Base-by-base conservation (phyloP, 2,888 invertebrate species). In the Apodemia zela region DNA sequence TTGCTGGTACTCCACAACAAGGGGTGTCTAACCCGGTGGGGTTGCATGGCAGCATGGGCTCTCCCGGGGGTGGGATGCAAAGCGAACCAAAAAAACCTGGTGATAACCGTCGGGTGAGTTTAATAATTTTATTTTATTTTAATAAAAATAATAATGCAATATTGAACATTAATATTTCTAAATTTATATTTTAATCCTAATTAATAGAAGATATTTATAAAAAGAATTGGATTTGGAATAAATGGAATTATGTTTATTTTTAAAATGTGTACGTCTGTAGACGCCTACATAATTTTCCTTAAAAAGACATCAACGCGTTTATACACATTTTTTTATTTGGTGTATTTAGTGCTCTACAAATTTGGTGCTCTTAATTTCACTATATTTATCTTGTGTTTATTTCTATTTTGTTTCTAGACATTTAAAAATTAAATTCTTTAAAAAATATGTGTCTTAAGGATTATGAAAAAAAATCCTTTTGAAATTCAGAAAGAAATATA, bases 91-190 rank as follows among this genome's bases (percentile, higher is more conserved):
- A 88, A 72, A 88, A 88, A 72, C 71, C 82, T 18, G 80, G 82
- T 63, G 91, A 90, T 75, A 88, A 87, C 70, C 82, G 92, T 75
- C 80, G 92, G 78, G 92, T 92, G 66, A 81, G 87, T 81, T 59
- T 62, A 66, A 67, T 47, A 45, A 47, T 35, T 49, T 60, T 42
- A 47, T 35, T 49, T 60, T 42, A 62, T 63, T 62, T 13, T 10
- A 33, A 33, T 29, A 11, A 38, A 38, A 38, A 8, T 35, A 35
- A 10, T 35, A 35, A 35, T 35, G 11, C 8, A 8, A 35, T 35
- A 3, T 11, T 35, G 10, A 10, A 35, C 10, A 10, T 35, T 38
- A 38, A 13, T 38, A 42, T 42, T 33, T 33, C 10, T 33, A 10
- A 33, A 2, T 33, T 8, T n/a, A 42, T 42, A 15, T 42, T 15